Evolutionary conservation across 2,888 invertebrate species (phyloP).

Genomic region (Tromatobia lineatoria): DNA sequence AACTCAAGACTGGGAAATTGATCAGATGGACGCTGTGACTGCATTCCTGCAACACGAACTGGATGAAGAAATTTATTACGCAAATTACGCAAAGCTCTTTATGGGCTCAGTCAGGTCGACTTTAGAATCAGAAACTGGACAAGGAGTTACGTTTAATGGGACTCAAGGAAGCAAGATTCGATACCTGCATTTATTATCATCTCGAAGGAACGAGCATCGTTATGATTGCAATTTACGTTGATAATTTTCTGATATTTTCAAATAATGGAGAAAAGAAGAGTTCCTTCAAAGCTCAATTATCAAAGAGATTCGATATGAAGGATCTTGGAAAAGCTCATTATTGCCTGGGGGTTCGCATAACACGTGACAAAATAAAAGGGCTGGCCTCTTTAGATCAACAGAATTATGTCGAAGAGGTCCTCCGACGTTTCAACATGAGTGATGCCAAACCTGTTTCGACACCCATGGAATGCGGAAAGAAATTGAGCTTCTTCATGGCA

Average conservation of each 20-base stretch:
- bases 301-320: conserved; percentile 66
- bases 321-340: conserved; percentile 68
- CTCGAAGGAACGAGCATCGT: conserved; percentile 8
- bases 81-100: conserved; percentile 23
- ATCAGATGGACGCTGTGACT: conserved; percentile 74
- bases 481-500: not conserved
- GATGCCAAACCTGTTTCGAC: conserved; percentile 49
- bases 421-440: conserved; percentile 47
- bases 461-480: conserved; percentile 40
- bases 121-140: conserved; percentile 58
- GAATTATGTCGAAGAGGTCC: conserved; percentile 61
- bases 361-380: conserved; percentile 37
- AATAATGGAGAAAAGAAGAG: conserved; percentile 43
- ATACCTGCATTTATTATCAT: conserved; percentile 54
- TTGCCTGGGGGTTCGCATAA: conserved; percentile 70
- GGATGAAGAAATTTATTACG: conserved; percentile 7
- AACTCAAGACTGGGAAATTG: conserved; percentile 65
- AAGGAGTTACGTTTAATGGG: conserved; percentile 62
- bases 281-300: conserved; percentile 48
- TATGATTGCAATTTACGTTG: conserved; percentile 63
- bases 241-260: conserved; percentile 65
- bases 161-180: conserved; percentile 3
- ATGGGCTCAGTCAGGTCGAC: conserved; percentile 43
- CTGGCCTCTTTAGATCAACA: conserved; percentile 62
- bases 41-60: conserved; percentile 71